phyloP scores from a whole-genome alignment of 2,888 invertebrate species.

The Synergus japonicus region DNA sequence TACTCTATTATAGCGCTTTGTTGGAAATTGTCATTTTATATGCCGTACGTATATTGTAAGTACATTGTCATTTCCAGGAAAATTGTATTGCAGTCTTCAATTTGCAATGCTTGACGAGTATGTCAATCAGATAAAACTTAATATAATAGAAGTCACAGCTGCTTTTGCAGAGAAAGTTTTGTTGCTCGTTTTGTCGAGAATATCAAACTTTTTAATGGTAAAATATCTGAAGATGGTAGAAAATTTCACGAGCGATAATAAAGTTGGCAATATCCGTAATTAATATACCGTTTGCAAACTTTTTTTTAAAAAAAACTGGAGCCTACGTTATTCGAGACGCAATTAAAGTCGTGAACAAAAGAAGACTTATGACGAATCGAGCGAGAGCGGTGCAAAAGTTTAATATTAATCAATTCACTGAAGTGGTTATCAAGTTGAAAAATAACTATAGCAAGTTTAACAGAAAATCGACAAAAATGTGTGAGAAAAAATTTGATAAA shows the following conservation, averaged over 20 bases:
- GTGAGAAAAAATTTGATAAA: background rate
- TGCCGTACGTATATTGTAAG: background rate
- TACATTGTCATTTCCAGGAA: background rate
- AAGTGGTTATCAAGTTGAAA: background rate
- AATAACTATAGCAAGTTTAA: too few relatives aligned
- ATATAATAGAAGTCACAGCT: background rate
- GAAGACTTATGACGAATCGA: background rate
- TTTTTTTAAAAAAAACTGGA: too few relatives aligned
- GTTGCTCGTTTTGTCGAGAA: background rate
- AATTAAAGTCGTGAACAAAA: background rate
- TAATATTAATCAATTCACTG: background rate
- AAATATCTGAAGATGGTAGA: conserved; percentile 13
- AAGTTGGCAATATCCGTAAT: background rate
- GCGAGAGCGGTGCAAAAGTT: background rate
- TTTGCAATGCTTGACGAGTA: background rate
- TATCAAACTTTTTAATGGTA: background rate
- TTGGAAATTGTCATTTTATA: background rate
- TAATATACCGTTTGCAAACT: too few relatives aligned
- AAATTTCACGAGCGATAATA: background rate
- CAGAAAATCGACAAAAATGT: too few relatives aligned
- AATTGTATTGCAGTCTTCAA: background rate
- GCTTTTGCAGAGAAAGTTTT: background rate
- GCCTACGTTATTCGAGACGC: background rate
- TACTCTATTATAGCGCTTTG: background rate
- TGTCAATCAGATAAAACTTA: background rate